Evolutionary conservation across 2,888 invertebrate species (phyloP), one percentile per base, ranked within the genome.

Genomic region (Epiblema foenella): DNA sequence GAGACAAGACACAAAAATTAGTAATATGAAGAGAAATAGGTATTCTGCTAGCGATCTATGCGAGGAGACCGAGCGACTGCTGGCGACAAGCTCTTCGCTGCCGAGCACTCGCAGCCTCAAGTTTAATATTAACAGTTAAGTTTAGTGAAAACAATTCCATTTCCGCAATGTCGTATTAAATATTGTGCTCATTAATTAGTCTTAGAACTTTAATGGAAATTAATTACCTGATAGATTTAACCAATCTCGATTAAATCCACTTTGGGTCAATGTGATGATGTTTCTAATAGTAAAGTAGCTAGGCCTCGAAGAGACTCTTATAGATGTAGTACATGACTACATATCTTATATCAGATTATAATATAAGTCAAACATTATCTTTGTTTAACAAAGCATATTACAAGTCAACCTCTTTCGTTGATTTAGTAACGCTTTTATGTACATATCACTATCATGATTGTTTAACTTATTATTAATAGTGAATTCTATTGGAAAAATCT

Each of bases 21-120:
- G 84, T 10, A 85, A 79, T 72, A 79, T 93, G 75, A 89, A 83
- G 75, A 93, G 94, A 73, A 95, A 95, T 82, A 92, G 96, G 74
- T 95, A 95, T 84, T 96, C 96, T 52, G 94, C 96, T 11, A 96
- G 96, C 70, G 96, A 96, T 82, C 93, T 96, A 29, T 95, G 95
- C 78, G 95, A 94, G 75, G 94, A 93, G 67, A 91, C 94, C 0
- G 90, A 93, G 74, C 83, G 94, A 73, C 89, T 95, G 75, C 94
- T 95, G 69, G 94, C 94, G 72, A 89, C 94, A 11, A 89, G 93
- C 70, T 87, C 91, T 56, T 92, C 94, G 17, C 90, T 95, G 75
- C 94, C 95, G 49, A 95, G 95, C 78, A 95, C 96, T 8, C 94
- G 95, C 72, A 96, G 96, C 72, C 91, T 96, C 77, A 95, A 95